Conservation (phyloP, 2,888 invertebrate genomes). For the Fabriciana adippe region DNA sequence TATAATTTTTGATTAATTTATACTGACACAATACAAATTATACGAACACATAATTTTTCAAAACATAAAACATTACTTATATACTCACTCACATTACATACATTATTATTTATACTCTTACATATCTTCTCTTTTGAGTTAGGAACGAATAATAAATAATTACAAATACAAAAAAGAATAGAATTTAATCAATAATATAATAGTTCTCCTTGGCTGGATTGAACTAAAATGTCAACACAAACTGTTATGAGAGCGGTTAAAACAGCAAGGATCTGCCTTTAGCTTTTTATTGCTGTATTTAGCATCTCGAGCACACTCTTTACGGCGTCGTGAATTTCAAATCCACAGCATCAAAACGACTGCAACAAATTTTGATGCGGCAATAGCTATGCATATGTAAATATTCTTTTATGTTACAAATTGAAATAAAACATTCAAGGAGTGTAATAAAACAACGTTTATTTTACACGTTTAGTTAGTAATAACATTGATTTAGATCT, state of each 20-base stretch:
- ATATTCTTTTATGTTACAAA: background rate
- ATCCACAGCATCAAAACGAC: constrained; percentile 19
- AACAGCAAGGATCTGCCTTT: constrained; percentile 56
- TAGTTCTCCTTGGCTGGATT: constrained; percentile 32
- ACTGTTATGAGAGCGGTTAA: constrained; percentile 63
- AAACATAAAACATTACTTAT: no score
- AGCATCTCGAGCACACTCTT: constrained; percentile 54
- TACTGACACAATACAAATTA: no score
- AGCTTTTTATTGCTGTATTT: constrained; percentile 60
- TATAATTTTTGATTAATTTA: no score
- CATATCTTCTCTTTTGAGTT: no score
- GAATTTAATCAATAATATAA: background rate
- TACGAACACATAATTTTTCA: no score
- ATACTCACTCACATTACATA: no score
- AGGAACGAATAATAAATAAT: no score
- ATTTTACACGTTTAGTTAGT: background rate
- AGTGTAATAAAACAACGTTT: background rate
- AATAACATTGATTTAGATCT: background rate
- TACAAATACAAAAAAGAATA: no score
- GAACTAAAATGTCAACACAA: constrained; percentile 69
- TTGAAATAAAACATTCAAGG: background rate
- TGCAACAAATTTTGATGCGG: constrained; percentile 24
- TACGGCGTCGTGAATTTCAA: constrained; percentile 30
- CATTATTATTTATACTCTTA: no score
- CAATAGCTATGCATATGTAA: constrained; percentile 4